Evolutionary conservation across 2,888 invertebrate species (phyloP).

Genomic region (Ischnura elegans): DNA sequence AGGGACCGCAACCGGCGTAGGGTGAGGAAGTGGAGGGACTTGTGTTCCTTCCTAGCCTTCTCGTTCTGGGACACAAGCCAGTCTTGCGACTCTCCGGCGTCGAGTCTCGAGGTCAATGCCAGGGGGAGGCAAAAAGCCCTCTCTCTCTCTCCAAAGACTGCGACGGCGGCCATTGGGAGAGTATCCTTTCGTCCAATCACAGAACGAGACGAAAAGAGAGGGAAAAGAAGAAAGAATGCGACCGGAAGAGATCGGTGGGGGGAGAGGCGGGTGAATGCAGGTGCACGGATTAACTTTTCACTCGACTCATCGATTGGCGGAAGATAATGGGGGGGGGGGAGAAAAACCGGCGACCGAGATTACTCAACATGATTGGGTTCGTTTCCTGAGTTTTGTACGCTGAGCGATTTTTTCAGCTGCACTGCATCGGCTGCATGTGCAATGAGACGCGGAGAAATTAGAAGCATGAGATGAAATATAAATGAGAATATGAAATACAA

Average conservation of each 20-base stretch:
- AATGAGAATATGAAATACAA: no score
- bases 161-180: neutral
- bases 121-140: conserved; percentile 27
- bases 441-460: no score
- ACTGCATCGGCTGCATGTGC: no score
- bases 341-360: no score
- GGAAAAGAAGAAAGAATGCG: neutral
- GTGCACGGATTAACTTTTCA: neutral
- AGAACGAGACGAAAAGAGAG: neutral
- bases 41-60: neutral
- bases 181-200: neutral
- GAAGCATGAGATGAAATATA: no score
- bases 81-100: neutral
- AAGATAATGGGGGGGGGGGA: no score
- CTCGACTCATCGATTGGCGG: neutral
- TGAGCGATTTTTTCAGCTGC: no score
- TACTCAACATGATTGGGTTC: no score
- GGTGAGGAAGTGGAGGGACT: neutral
- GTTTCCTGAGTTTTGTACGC: no score
- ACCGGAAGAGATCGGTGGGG: neutral
- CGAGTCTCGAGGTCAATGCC: conserved; percentile 63
- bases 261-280: neutral
- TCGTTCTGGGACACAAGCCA: neutral
- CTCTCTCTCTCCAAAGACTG: conserved; percentile 30
- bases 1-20: neutral